These are phyloP conservation scores for Nannobrachium achirus DNA, from an alignment of 2,113 vertebrate species.

Conservation along the genomic window DNA sequence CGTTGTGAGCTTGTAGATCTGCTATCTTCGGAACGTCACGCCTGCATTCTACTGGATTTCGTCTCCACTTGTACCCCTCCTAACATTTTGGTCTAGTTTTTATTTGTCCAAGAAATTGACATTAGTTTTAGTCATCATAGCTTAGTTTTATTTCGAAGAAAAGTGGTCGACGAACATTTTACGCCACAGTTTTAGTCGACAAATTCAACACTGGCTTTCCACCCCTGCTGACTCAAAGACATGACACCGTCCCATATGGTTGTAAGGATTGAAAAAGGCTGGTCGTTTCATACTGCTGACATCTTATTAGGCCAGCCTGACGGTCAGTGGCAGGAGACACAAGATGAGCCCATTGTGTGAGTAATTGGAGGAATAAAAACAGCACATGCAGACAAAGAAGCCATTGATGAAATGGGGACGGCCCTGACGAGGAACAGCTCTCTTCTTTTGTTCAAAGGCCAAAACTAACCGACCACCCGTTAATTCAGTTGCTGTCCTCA, in stretches of 20 bases:
- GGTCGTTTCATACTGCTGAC: slow-evolving; percentile 5
- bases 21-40: too few relatives aligned
- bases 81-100: too few relatives aligned
- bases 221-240: slow-evolving; percentile 2
- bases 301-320: slow-evolving; percentile 21
- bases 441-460: slow-evolving; percentile 43
- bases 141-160: too few relatives aligned
- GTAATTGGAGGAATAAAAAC: slow-evolving; percentile 49
- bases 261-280: slow-evolving; percentile 18
- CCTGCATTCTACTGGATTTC: too few relatives aligned
- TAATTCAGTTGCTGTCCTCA: slow-evolving; percentile 10
- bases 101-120: too few relatives aligned
- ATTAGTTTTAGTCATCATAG: too few relatives aligned
- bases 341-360: slow-evolving; percentile 47
- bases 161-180: too few relatives aligned
- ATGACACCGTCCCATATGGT: slow-evolving; percentile 29
- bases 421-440: slow-evolving; percentile 28
- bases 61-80: too few relatives aligned
- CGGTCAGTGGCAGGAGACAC: slow-evolving; percentile 20
- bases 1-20: too few relatives aligned
- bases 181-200: too few relatives aligned
- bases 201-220: too few relatives aligned
- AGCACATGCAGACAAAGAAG: slow-evolving; percentile 44
- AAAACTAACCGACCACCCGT: slow-evolving; percentile 17
- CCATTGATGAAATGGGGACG: slow-evolving; percentile 56